These are phyloP conservation scores for Condylostylus longicornis DNA, from an alignment of 1,140 invertebrate genomes.

Conservation along the genomic window DNA sequence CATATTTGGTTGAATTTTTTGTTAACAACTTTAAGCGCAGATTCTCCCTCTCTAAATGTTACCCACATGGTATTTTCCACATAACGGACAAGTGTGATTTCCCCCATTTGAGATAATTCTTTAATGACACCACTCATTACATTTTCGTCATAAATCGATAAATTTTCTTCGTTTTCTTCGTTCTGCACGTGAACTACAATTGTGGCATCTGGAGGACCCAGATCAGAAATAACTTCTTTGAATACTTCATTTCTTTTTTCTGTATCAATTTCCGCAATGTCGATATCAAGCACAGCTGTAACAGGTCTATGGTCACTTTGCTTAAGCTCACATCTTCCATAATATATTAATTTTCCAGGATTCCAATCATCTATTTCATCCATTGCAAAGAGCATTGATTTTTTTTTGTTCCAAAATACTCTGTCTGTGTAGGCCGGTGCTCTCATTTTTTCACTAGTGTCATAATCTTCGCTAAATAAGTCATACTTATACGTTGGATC, in stretches of 20 bases:
- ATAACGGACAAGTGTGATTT: slow-evolving; percentile 80
- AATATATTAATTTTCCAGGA: slow-evolving; percentile 69
- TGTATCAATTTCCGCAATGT: slow-evolving; percentile 63
- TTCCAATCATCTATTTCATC: slow-evolving; percentile 43
- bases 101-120: slow-evolving; percentile 34
- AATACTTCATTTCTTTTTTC: slow-evolving; percentile 55
- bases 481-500: slow-evolving; percentile 99
- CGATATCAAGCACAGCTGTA: slow-evolving; percentile 75
- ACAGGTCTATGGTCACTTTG: slow-evolving; percentile 97
- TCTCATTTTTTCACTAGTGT: slow-evolving; percentile 95
- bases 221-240: slow-evolving; percentile 64
- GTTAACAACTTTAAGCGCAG: slow-evolving; percentile 56
- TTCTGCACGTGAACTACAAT: slow-evolving; percentile 57
- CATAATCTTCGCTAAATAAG: slow-evolving; percentile 96
- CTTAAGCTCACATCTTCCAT: slow-evolving; percentile 82
- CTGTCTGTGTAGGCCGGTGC: slow-evolving; percentile 97
- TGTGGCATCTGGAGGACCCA: slow-evolving; percentile 92
- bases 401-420: slow-evolving; percentile 74
- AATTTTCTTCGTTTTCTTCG: slow-evolving; percentile 31
- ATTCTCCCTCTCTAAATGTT: slow-evolving; percentile 73
- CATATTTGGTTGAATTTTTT: slow-evolving; percentile 42
- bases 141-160: slow-evolving; percentile 35
- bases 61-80: slow-evolving; percentile 79
- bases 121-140: slow-evolving; percentile 27
- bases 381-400: slow-evolving; percentile 52